Evolutionary conservation across 2,888 invertebrate species (phyloP).

Genomic region (Xanthia togata): DNA sequence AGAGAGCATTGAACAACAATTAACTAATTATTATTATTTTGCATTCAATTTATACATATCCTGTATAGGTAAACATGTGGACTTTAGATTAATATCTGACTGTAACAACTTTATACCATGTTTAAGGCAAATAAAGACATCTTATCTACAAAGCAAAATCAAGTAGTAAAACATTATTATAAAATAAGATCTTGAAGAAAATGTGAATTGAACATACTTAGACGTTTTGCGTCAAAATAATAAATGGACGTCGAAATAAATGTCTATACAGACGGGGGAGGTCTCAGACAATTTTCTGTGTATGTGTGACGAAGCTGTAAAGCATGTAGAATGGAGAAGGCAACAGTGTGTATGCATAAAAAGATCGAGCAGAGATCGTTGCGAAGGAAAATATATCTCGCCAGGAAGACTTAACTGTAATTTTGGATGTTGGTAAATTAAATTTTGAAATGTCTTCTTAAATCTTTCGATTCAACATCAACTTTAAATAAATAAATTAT

Average conservation of each 20-base stretch:
- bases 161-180: neutral
- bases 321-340: slow-evolving; percentile 22
- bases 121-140: no score
- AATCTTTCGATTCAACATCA: neutral
- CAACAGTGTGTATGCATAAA: no score
- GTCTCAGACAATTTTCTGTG: slow-evolving; percentile 34
- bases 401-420: neutral
- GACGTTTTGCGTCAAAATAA: slow-evolving; percentile 63
- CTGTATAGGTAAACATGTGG: no score
- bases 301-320: slow-evolving; percentile 22
- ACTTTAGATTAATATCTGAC: no score
- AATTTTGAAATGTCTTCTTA: neutral
- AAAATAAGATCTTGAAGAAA: neutral
- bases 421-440: no score
- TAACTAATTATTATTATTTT: no score
- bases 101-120: no score
- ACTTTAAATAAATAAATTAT: neutral
- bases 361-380: neutral
- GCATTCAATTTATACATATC: no score
- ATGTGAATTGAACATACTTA: slow-evolving; percentile 12
- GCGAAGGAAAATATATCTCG: neutral
- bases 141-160: no score
- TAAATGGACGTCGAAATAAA: slow-evolving; percentile 71
- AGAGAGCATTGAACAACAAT: no score
- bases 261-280: slow-evolving; percentile 68